Evolutionary conservation across 2,113 vertebrate species (phyloP), one percentile per base, ranked within the genome.

Genomic region (Dicerorhinus sumatrensis): DNA sequence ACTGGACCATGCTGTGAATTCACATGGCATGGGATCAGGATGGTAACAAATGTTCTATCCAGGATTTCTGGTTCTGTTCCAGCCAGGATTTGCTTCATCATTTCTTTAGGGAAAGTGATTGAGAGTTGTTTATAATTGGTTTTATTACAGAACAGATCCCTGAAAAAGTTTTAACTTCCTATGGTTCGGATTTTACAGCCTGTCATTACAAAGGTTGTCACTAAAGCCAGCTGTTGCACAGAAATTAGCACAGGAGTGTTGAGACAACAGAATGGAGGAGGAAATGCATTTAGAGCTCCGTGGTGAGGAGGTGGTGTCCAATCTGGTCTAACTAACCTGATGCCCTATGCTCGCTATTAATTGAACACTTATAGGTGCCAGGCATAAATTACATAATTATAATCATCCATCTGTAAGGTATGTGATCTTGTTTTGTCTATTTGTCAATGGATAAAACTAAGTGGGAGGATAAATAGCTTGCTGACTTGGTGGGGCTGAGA

Each of bases 371-470:
- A 36, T 0, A 91, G 25, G 36, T 67, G 14, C 14, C 23, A 62
- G 29, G n/a, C 23, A 81, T 76, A 70, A 95, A 51, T 88, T 77
- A 36, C 46, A n/a, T 81, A 81, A 72, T 82, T 92, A 79, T 62
- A 63, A 42, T 73, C 48, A 21, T 75, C 5, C 36, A 5, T 48
- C 29, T 84, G 27, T n/a, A 75, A 87, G 27, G 60, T 81, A 48
- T 46, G 36, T 39, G 4, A n/a, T 69, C 12, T 93, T 87, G 17
- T 54, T 80, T 81, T 94, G 21, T 69, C 58, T 39, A 6, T 86
- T 36, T 85, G 36, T 69, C 23, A 63, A 25, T 62, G 39, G 17
- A 69, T 72, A 63, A 86, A 94, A 82, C 27, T 25, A 33, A 77
- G 36, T 58, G 46, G 76, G 31, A 72, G 51, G 12, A 23, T 60